Percentiles rank a stretch among this genome's conserved stretches.
These are phyloP conservation scores for Chaenogobius annularis DNA, from an alignment of 2,113 vertebrate species.

Conservation along the genomic window DNA sequence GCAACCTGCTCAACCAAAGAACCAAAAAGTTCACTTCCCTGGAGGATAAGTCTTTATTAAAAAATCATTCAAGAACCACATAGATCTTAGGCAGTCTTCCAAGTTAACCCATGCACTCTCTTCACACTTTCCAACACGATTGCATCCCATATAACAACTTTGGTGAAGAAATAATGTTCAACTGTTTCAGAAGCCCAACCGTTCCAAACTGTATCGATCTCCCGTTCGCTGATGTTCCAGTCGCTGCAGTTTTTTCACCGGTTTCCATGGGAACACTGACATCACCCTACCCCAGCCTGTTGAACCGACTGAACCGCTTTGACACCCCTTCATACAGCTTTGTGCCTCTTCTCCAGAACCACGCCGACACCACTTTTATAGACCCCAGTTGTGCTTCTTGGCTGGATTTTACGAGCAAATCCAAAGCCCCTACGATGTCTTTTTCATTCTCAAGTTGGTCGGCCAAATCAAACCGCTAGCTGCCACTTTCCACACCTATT, in stretches of 20 bases:
- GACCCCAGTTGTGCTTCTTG: constrained; percentile 21
- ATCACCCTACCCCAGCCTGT: constrained; percentile 15
- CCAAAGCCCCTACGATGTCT: constrained; percentile 13
- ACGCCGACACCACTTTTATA: constrained; percentile 41
- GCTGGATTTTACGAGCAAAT: constrained; percentile 13
- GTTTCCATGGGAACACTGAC: constrained; percentile 31
- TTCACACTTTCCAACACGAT: too few species aligned
- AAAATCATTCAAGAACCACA: too few species aligned
- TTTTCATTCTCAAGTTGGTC: constrained; percentile 32
- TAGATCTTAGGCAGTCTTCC: too few species aligned
- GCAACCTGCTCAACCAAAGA: too few species aligned
- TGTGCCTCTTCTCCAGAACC: constrained; percentile 22
- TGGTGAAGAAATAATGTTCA: too few species aligned
- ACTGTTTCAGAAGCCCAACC: constrained; percentile 2
- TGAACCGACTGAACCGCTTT: constrained; percentile 25
- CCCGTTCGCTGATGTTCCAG: constrained; percentile 12
- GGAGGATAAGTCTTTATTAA: too few species aligned
- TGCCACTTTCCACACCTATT: constrained; percentile 33
- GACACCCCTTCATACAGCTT: constrained; percentile 15
- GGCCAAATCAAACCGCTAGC: constrained; percentile 5
- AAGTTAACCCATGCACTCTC: too few species aligned
- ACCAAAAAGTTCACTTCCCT: too few species aligned
- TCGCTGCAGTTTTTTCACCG: constrained; percentile 44
- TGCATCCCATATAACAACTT: too few species aligned
- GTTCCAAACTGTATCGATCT: background rate